Evolutionary conservation across 1,140 invertebrate species (phyloP).

Genomic region (Onthophagus taurus): DNA sequence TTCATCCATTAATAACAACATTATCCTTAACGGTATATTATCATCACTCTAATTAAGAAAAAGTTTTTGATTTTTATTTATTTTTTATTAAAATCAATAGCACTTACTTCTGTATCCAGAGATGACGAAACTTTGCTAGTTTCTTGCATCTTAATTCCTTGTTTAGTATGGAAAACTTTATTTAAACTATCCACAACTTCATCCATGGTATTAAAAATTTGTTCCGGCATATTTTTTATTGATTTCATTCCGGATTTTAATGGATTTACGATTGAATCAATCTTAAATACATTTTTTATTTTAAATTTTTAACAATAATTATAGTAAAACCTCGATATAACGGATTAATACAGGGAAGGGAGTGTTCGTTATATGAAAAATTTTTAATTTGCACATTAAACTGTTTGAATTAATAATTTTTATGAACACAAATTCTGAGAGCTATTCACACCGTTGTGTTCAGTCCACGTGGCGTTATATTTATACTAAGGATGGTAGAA

Average conservation of each 20-base stretch:
- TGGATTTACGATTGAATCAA: slow-evolving; percentile 71
- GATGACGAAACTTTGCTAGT: slow-evolving; percentile 49
- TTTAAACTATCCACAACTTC: slow-evolving; percentile 64
- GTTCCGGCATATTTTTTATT: slow-evolving; percentile 75
- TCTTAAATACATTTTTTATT: slow-evolving; percentile 41
- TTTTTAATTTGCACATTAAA: no score
- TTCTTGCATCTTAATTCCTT: slow-evolving; percentile 25
- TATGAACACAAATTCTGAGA: no score
- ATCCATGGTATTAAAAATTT: slow-evolving; percentile 70
- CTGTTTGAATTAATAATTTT: no score
- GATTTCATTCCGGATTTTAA: slow-evolving; percentile 71
- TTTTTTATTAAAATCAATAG: neutral
- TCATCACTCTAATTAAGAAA: slow-evolving; percentile 52
- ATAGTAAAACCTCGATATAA: no score
- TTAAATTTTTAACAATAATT: no score
- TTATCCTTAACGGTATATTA: slow-evolving; percentile 79
- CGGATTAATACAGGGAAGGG: no score
- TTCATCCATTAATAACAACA: slow-evolving; percentile 82
- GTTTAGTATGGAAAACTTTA: slow-evolving; percentile 38
- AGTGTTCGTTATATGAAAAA: no score
- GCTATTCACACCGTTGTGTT: no score
- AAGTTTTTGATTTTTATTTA: neutral
- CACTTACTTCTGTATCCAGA: slow-evolving; percentile 49
- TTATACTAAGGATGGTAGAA: no score
- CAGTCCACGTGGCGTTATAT: no score